Evolutionary conservation across 2,797 vertebrate genomes (phyloP).

Genomic region (Netta rufina): DNA sequence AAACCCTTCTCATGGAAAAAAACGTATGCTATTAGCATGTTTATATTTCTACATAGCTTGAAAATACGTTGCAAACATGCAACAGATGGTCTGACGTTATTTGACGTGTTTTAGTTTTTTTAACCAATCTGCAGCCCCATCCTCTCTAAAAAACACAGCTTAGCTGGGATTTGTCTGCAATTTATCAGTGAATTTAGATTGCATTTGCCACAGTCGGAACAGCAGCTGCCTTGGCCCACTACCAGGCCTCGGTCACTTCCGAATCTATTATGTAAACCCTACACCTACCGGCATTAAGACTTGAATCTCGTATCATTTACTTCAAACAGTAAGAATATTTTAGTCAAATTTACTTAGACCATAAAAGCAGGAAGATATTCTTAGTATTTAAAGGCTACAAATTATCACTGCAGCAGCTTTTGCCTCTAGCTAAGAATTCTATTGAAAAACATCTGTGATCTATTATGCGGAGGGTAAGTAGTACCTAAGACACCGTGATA

Average conservation of each 20-base stretch:
- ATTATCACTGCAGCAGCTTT: not conserved
- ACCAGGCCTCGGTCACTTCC: constrained; percentile 66
- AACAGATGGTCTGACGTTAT: constrained; percentile 82
- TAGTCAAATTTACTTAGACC: constrained; percentile 19
- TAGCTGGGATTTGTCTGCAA: constrained; percentile 79
- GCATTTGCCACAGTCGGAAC: constrained; percentile 56
- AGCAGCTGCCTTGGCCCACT: constrained; percentile 66
- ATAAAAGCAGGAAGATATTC: not conserved
- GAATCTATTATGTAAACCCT: constrained; percentile 70
- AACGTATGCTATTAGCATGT: constrained; percentile 55
- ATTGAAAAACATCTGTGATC: not conserved
- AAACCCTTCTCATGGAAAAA: not conserved
- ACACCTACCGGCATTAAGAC: constrained; percentile 35
- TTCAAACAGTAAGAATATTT: constrained; percentile 48
- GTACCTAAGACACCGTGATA: not conserved
- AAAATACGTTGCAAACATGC: constrained; percentile 63
- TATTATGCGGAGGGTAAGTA: not conserved
- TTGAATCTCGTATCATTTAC: constrained; percentile 24
- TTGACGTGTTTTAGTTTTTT: constrained; percentile 59
- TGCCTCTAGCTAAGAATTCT: not conserved
- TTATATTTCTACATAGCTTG: constrained; percentile 64
- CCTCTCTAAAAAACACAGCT: constrained; percentile 75
- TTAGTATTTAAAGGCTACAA: constrained; percentile 7
- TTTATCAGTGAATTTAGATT: constrained; percentile 78
- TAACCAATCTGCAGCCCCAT: constrained; percentile 65